Evolutionary conservation across 2,797 vertebrate genomes (phyloP), one percentile per base, ranked within the genome.

Genomic region (Bradypus variegatus): DNA sequence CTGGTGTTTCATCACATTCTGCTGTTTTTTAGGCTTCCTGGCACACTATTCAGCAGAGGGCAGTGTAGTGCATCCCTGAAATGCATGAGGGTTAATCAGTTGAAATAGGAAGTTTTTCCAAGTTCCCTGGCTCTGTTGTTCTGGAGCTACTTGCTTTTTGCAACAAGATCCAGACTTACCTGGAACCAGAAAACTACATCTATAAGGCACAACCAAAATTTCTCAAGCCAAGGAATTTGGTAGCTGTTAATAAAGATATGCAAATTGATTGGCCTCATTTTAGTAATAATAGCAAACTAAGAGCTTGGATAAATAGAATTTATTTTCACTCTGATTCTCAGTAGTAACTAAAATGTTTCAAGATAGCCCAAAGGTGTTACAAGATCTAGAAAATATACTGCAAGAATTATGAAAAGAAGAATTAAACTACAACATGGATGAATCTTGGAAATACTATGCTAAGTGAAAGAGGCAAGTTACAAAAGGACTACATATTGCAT

Each of bases 31-130:
- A 14, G n/a, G 91, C 53, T 94, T 83, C 69, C n/a, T 55, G 85
- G 16, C 13, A 11, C 13, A 67, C 25, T n/a, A 13, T 10, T 84
- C 94, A 94, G 90, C 86, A 96, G 93, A 93, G 90, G 92, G 94
- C 94, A 95, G 92, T 82, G 33, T 21, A 21, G 69, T 8, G 69
- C 64, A 86, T 76, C 38, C 55, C 18, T 77, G 76, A 89, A 80
- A 62, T 12, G 12, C 73, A 36, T 10, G 21, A 58, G 38, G 41
- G 85, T 60, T 36, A 48, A 62, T 78, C 75, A 38, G 55, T 55
- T 77, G 55, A 81, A 84, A 91, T n/a, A 93, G 23, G 50, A 9
- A 31, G 8, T 58, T 83, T 92, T 60, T 72, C 38, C 58, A 92
- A 55, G 45, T 88, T 85, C 48, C 55, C 31, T 21, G 45, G 53